Percentiles rank a stretch among this genome's conserved stretches.
phyloP scores from a whole-genome alignment of 2,797 vertebrate species.

The Rhincodon typus region DNA sequence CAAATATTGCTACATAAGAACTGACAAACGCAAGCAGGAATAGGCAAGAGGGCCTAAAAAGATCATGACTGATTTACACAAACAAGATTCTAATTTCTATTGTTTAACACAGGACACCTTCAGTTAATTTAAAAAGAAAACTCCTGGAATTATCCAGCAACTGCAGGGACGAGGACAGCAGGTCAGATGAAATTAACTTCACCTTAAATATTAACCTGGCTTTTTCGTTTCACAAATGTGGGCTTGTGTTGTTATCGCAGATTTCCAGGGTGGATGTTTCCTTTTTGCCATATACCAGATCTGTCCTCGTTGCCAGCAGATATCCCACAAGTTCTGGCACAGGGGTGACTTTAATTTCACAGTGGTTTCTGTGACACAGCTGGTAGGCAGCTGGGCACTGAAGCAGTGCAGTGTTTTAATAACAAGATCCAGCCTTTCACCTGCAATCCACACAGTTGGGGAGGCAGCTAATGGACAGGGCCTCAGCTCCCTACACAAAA shows the following conservation, averaged over 20 bases:
- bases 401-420: not conserved
- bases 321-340: not conserved
- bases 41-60: not conserved
- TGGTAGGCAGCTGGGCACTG: not conserved
- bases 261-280: not conserved
- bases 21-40: too few relatives aligned
- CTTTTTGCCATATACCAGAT: not conserved
- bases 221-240: not conserved
- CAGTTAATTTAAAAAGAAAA: not conserved
- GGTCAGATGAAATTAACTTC: not conserved
- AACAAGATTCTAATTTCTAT: not conserved
- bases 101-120: not conserved
- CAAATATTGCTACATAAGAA: not conserved
- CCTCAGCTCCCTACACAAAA: not conserved
- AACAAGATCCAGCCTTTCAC: not conserved
- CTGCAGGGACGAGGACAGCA: not conserved
- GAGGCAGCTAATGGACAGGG: not conserved
- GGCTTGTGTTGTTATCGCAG: not conserved
- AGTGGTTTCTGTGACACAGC: not conserved
- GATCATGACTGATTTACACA: not conserved
- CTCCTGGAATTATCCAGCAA: not conserved
- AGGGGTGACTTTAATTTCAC: not conserved
- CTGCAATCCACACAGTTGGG: not conserved
- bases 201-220: not conserved
- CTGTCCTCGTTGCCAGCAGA: not conserved